Conservation (phyloP, 2,113 vertebrate genomes). For the Amazona guildingii region DNA sequence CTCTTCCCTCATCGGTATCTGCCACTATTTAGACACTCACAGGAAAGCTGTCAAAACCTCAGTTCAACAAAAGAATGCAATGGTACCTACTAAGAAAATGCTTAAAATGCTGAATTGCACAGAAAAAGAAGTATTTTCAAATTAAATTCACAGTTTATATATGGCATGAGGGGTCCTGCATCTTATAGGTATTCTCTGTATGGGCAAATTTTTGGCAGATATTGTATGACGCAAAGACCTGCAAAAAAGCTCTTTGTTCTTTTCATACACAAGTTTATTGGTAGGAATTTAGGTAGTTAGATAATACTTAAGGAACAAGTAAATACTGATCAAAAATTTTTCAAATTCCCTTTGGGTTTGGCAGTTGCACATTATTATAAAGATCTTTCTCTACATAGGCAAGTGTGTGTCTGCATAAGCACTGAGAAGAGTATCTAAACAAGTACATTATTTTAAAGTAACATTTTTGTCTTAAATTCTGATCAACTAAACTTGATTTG, state of each 20-base stretch:
- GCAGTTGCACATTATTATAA: neutral
- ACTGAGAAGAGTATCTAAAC: neutral
- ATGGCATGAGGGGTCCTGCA: neutral
- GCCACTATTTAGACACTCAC: neutral
- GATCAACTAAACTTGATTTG: neutral
- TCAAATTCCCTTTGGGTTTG: neutral
- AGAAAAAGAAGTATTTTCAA: neutral
- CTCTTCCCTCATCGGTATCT: neutral
- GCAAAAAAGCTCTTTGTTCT: neutral
- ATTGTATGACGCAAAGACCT: neutral
- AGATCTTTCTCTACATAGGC: neutral
- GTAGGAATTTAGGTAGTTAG: neutral
- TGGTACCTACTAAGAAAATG: neutral
- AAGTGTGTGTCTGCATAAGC: neutral
- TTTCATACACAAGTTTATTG: neutral
- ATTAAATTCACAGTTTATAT: neutral
- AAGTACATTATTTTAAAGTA: neutral
- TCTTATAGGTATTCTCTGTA: neutral
- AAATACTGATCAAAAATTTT: neutral
- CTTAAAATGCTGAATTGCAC: neutral
- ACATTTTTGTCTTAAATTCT: neutral
- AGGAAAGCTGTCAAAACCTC: neutral
- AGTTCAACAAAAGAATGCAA: neutral
- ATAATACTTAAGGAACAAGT: neutral
- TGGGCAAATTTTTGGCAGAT: neutral